Percentiles rank a stretch among this genome's conserved stretches.
These are phyloP conservation scores for Brachionus paranguensis DNA, from an alignment of 1,140 invertebrate genomes.

Conservation along the genomic window DNA sequence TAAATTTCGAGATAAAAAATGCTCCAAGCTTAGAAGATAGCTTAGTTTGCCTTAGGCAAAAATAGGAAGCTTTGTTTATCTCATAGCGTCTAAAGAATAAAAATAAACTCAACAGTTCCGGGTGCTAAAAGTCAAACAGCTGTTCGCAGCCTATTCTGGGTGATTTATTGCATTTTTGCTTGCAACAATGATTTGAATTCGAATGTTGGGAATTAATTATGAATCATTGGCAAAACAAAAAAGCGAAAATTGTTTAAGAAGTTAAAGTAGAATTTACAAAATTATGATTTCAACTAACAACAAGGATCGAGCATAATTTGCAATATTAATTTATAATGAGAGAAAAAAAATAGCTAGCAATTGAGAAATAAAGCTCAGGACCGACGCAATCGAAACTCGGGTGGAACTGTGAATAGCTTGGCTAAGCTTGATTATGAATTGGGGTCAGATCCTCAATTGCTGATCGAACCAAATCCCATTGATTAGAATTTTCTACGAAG, in stretches of 20 bases:
- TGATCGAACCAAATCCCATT: not conserved
- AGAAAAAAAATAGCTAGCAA: not conserved
- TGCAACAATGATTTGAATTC: not conserved
- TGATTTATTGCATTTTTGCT: not conserved
- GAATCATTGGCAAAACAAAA: not conserved
- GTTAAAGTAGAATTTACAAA: not conserved
- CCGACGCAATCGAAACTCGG: not conserved
- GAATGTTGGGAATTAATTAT: not conserved
- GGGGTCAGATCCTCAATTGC: not conserved
- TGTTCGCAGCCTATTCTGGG: not conserved
- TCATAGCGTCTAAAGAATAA: not conserved
- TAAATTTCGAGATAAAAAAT: not conserved
- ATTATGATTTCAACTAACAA: constrained; percentile 8
- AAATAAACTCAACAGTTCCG: not conserved
- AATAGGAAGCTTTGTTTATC: not conserved
- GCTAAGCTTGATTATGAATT: not conserved
- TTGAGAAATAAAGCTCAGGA: not conserved
- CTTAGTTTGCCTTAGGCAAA: not conserved
- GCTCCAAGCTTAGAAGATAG: not conserved
- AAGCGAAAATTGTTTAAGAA: not conserved
- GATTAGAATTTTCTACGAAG: not conserved
- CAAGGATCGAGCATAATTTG: not conserved
- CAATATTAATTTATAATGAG: constrained; percentile 19
- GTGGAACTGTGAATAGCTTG: not conserved
- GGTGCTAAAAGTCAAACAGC: not conserved